phyloP scores from a whole-genome alignment of 2,113 vertebrate genomes.

The Mugil cephalus region DNA sequence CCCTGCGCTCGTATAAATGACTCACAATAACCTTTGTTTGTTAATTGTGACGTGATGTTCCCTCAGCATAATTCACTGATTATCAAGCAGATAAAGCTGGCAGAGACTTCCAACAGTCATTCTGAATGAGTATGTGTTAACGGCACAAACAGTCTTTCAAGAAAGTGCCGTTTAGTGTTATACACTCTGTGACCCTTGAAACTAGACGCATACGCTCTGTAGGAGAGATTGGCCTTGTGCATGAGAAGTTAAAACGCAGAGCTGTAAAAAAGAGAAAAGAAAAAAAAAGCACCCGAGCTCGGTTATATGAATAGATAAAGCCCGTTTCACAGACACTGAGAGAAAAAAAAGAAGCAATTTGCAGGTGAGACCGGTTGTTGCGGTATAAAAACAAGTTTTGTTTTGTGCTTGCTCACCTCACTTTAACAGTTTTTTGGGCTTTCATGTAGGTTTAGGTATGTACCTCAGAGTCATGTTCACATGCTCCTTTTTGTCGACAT shows the following conservation, averaged over 20 bases:
- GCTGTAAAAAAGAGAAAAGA: slow-evolving; percentile 49
- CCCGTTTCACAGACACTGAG: slow-evolving; percentile 51
- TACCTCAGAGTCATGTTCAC: slow-evolving; percentile 60
- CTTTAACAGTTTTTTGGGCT: slow-evolving; percentile 69
- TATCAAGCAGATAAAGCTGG: slow-evolving; percentile 73
- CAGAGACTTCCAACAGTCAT: slow-evolving; percentile 44
- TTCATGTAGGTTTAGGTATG: slow-evolving; percentile 72
- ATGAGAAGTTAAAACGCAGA: slow-evolving; percentile 64
- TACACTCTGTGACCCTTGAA: slow-evolving; percentile 71
- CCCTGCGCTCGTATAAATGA: slow-evolving; percentile 46
- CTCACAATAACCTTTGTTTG: slow-evolving; percentile 54
- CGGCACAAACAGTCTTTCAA: slow-evolving; percentile 63
- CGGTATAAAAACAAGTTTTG: slow-evolving; percentile 75
- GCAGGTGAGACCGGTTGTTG: slow-evolving; percentile 73
- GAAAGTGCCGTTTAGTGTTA: slow-evolving; percentile 64
- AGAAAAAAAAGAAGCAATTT: slow-evolving; percentile 43
- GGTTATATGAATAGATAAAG: slow-evolving; percentile 74
- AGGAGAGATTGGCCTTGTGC: slow-evolving; percentile 49
- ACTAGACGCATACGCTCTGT: slow-evolving; percentile 23
- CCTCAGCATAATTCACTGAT: slow-evolving; percentile 58
- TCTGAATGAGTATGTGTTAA: slow-evolving; percentile 54
- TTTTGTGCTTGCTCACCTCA: slow-evolving; percentile 71
- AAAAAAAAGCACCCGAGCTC: slow-evolving; percentile 33
- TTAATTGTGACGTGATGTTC: slow-evolving; percentile 65
- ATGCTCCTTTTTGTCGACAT: slow-evolving; percentile 52